Percentiles rank a stretch among this genome's conserved stretches.
Conservation (phyloP, 2,888 invertebrate species). For the Rhingia campestris region DNA sequence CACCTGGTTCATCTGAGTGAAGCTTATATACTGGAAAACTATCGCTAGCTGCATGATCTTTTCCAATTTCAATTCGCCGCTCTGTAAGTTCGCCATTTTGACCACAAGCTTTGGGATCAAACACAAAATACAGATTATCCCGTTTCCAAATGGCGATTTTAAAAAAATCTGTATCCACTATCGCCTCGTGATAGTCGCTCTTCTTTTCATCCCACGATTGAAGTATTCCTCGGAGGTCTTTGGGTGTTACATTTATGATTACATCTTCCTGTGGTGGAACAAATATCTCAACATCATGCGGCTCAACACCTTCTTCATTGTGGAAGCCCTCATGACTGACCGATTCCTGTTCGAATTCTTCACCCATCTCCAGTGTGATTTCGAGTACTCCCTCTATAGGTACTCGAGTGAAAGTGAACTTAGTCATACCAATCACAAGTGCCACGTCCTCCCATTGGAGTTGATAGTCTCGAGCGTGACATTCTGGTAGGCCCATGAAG, state of each 20-base stretch:
- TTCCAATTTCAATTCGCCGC: conserved; percentile 74
- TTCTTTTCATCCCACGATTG: conserved; percentile 51
- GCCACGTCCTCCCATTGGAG: conserved; percentile 59
- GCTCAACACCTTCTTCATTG: conserved; percentile 44
- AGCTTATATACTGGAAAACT: conserved; percentile 68
- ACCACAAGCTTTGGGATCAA: conserved; percentile 86
- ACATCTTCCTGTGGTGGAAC: conserved; percentile 13
- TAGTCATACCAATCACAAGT: conserved; percentile 72
- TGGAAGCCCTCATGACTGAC: conserved; percentile 9
- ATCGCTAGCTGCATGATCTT: conserved; percentile 78
- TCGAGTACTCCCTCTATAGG: conserved; percentile 41
- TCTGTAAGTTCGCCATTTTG: conserved; percentile 83
- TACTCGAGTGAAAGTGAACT: conserved; percentile 57
- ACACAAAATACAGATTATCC: conserved; percentile 84
- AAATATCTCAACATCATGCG: conserved; percentile 57
- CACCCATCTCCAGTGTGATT: conserved; percentile 22
- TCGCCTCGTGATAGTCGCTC: conserved; percentile 47
- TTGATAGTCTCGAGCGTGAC: conserved; percentile 52
- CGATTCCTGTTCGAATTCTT: conserved; percentile 34
- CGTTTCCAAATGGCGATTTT: conserved; percentile 84
- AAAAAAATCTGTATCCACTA: conserved; percentile 72
- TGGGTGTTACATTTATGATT: not conserved
- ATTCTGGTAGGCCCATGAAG: conserved; percentile 54
- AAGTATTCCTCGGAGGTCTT: conserved; percentile 57
- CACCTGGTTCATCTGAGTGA: conserved; percentile 73